A percentile compares a stretch with the other conserved stretches of the same genome.
Evolutionary conservation across 2,113 vertebrate genomes (phyloP).

Genomic region (Alectura lathami): DNA sequence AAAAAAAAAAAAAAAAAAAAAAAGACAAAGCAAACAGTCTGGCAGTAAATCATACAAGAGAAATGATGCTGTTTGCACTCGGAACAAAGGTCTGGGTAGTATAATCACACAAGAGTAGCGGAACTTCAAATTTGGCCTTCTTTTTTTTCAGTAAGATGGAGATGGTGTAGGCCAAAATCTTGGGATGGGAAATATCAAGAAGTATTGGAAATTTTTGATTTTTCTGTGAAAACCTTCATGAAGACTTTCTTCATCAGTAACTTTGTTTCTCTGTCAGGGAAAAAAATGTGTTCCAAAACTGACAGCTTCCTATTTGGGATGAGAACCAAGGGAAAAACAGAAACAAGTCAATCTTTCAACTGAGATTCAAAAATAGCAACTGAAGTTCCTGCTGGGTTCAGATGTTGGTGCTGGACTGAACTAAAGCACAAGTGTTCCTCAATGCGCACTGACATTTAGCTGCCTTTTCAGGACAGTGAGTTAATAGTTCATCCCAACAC

Average conservation of each 20-base stretch:
- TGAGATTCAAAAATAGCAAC: background rate
- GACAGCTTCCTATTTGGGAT: background rate
- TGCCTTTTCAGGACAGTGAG: background rate
- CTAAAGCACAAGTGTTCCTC: background rate
- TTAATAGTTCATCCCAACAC: background rate
- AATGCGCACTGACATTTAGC: background rate
- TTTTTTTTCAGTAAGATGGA: background rate
- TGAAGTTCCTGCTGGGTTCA: background rate
- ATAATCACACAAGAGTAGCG: background rate
- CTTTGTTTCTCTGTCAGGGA: background rate
- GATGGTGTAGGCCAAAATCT: background rate
- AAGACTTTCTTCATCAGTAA: background rate
- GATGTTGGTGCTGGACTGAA: background rate
- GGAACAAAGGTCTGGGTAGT: background rate
- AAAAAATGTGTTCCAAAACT: background rate
- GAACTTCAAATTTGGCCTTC: background rate
- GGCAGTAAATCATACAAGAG: constrained; percentile 4
- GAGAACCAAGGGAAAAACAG: background rate
- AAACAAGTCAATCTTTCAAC: background rate
- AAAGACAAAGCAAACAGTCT: background rate
- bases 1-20: background rate
- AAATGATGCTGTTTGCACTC: background rate
- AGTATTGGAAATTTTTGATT: background rate
- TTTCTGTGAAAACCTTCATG: background rate
- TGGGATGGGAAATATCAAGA: background rate